A percentile compares a stretch with the other conserved stretches of the same genome.
phyloP scores from a whole-genome alignment of 2,797 vertebrate genomes.

The Trachurus trachurus region DNA sequence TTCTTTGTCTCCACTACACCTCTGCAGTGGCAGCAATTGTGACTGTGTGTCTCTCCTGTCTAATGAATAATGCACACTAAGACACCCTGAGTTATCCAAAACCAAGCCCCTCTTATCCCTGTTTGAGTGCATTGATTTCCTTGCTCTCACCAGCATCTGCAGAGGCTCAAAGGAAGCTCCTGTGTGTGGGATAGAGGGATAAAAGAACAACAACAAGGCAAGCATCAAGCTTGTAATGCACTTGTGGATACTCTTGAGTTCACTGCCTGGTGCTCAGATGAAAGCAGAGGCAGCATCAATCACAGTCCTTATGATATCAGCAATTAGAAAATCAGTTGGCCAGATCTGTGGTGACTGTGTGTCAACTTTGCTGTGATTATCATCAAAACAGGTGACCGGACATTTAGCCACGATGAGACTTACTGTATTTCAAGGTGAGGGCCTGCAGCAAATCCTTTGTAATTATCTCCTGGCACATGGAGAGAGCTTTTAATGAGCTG shows the following conservation, averaged over 20 bases:
- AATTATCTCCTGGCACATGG: conserved; percentile 59
- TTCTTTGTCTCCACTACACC: conserved; percentile 65
- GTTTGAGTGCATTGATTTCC: conserved; percentile 82
- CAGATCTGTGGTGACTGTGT: conserved; percentile 19
- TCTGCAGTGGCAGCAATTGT: conserved; percentile 62
- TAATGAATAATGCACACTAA: conserved; percentile 85
- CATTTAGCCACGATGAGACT: conserved; percentile 39
- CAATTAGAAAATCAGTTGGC: conserved; percentile 45
- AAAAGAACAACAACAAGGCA: conserved; percentile 73
- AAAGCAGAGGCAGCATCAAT: conserved; percentile 53
- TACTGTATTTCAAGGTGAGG: conserved; percentile 46
- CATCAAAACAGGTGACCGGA: conserved; percentile 49
- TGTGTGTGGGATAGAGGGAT: conserved; percentile 58
- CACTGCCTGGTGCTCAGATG: conserved; percentile 52
- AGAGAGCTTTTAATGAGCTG: conserved; percentile 65
- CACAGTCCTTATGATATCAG: conserved; percentile 22
- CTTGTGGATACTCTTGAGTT: conserved; percentile 54
- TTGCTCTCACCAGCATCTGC: conserved; percentile 70
- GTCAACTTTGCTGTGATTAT: conserved; percentile 49
- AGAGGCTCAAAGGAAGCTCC: conserved; percentile 67
- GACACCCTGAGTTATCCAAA: conserved; percentile 79
- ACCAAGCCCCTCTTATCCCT: conserved; percentile 80
- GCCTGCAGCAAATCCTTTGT: conserved; percentile 54
- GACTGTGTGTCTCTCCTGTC: conserved; percentile 62
- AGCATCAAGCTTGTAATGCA: conserved; percentile 57